Evolutionary conservation across 2,797 vertebrate genomes (phyloP).

Genomic region (Poecile montanus): DNA sequence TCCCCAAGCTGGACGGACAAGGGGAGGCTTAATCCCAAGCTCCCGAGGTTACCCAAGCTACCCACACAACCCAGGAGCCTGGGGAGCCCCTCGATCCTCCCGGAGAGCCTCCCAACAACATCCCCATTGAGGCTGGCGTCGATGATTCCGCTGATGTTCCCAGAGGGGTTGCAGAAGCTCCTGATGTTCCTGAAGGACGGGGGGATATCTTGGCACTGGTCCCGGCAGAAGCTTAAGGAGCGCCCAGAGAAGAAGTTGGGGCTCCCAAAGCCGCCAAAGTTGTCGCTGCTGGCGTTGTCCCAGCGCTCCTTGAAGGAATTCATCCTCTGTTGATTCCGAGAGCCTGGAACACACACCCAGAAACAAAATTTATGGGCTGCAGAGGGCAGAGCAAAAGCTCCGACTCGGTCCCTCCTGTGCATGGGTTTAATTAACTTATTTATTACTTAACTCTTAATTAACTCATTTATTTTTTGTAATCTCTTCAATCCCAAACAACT

Average conservation of each 20-base stretch:
- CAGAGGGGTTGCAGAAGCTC: accelerated
- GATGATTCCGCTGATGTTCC: accelerated
- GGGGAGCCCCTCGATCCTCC: accelerated
- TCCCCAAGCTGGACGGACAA: neutral
- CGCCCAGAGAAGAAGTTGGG: neutral
- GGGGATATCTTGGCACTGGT: neutral
- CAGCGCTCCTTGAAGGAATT: neutral
- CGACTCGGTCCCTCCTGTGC: neutral
- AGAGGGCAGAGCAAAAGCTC: neutral
- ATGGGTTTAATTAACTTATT: accelerated
- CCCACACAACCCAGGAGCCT: accelerated
- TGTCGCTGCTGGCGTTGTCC: accelerated
- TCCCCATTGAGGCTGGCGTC: accelerated
- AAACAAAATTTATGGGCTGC: neutral
- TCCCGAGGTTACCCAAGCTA: accelerated
- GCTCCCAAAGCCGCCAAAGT: neutral
- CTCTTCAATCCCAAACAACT: neutral
- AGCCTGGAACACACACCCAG: slow-evolving; percentile 3
- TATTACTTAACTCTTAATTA: neutral
- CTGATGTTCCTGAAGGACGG: neutral
- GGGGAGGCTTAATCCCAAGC: accelerated
- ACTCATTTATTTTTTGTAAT: neutral
- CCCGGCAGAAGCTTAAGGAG: neutral
- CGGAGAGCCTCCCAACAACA: accelerated
- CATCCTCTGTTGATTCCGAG: neutral